A percentile compares a stretch with the other conserved stretches of the same genome.
Conservation (phyloP, 2,797 vertebrate genomes). For the Enoplosus armatus region DNA sequence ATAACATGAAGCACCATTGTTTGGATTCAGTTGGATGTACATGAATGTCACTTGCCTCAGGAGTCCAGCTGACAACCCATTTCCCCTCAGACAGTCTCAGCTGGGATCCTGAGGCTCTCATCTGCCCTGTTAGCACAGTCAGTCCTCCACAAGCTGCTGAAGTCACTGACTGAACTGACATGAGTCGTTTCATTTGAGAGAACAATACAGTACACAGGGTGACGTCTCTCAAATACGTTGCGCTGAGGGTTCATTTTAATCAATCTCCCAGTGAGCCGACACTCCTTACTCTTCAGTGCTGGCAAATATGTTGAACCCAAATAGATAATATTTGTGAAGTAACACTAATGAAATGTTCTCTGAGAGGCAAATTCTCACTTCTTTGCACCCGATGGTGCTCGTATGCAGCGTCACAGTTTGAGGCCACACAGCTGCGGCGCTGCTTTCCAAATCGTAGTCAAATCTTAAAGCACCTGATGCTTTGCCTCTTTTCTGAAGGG, state of each 20-base stretch:
- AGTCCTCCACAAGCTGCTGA: conserved; percentile 15
- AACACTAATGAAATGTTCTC: neutral
- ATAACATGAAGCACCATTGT: neutral
- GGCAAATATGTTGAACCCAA: neutral
- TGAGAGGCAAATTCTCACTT: neutral
- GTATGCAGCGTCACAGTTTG: neutral
- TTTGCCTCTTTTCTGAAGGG: neutral
- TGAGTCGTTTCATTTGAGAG: neutral
- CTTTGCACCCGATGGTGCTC: neutral
- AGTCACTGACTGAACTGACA: conserved; percentile 8
- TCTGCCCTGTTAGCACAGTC: conserved; percentile 7
- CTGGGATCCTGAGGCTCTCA: conserved; percentile 26
- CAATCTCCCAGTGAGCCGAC: neutral
- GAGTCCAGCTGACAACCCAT: conserved; percentile 27
- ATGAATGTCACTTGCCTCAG: conserved; percentile 37
- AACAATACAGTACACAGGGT: neutral
- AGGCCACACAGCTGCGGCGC: conserved; percentile 7
- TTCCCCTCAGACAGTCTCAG: conserved; percentile 22
- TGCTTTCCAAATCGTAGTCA: neutral
- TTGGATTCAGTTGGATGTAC: conserved; percentile 12
- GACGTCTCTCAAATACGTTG: conserved; percentile 1
- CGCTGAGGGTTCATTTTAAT: conserved; percentile 4
- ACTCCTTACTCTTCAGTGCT: neutral
- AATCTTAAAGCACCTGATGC: neutral
- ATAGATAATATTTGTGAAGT: neutral